Conservation (phyloP, 2,797 vertebrate species). For the Paratrypauchen microcephalus region DNA sequence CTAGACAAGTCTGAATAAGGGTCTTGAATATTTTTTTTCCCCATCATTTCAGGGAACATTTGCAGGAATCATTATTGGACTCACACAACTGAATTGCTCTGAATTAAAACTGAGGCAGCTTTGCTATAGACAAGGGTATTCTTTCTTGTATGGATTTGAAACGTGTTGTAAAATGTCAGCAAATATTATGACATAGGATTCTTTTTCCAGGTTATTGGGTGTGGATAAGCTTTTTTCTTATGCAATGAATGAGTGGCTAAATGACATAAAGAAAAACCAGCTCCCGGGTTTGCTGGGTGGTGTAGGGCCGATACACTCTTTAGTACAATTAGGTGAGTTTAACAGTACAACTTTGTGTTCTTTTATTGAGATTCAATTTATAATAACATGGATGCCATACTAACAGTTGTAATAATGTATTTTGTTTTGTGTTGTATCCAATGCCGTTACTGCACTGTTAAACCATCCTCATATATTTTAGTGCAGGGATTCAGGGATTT, state of each 20-base stretch:
- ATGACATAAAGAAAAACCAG: constrained; percentile 97
- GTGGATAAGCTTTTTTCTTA: constrained; percentile 96
- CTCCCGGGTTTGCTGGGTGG: constrained; percentile 94
- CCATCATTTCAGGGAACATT: constrained; percentile 86
- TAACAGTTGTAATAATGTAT: too few relatives aligned
- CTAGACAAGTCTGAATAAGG: background rate
- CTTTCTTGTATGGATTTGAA: constrained; percentile 7
- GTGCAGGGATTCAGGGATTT: constrained; percentile 95
- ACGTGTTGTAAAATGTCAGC: background rate
- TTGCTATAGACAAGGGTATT: constrained; percentile 95
- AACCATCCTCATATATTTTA: constrained; percentile 54
- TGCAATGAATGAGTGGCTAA: constrained; percentile 94
- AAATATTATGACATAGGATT: background rate
- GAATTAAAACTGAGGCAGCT: constrained; percentile 93
- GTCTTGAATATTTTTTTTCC: constrained; percentile 9
- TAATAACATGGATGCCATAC: too few relatives aligned
- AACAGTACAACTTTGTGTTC: background rate
- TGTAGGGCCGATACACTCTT: constrained; percentile 96
- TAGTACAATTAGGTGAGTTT: constrained; percentile 91
- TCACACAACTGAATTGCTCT: constrained; percentile 96
- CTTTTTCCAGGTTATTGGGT: constrained; percentile 87
- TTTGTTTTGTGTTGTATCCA: background rate
- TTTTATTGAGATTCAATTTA: too few relatives aligned
- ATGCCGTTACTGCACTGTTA: background rate
- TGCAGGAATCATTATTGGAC: constrained; percentile 94